A percentile compares a stretch with the other conserved stretches of the same genome.
Evolutionary conservation across 2,888 invertebrate species (phyloP).

Genomic region (Monoplex corrugatus): DNA sequence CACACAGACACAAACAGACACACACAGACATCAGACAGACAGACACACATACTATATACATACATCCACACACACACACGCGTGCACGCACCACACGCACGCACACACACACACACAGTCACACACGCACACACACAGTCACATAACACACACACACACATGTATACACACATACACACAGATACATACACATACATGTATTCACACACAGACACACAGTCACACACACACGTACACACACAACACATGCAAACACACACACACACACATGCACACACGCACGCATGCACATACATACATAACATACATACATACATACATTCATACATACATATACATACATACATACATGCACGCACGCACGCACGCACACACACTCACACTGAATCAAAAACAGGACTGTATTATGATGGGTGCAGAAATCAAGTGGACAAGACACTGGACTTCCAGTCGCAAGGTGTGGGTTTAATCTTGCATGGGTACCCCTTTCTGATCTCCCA

Average conservation of each 20-base stretch:
- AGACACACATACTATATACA: not conserved
- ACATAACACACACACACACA: not conserved
- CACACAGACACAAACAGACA: not conserved
- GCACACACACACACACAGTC: conserved; percentile 1
- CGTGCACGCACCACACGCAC: not conserved
- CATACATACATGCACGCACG: not conserved
- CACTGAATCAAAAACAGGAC: not conserved
- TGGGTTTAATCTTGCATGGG: no score
- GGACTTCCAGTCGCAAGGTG: no score
- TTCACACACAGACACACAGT: not conserved
- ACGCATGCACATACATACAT: no score
- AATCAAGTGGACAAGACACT: no score
- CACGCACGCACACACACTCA: no score
- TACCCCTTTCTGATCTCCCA: no score
- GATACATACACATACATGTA: not conserved
- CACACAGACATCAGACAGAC: not conserved
- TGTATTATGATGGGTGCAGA: no score
- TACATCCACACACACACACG: not conserved
- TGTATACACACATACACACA: not conserved
- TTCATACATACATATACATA: not conserved
- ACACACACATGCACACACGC: not conserved
- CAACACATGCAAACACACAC: conserved; percentile 17
- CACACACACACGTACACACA: conserved; percentile 9
- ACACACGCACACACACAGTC: not conserved
- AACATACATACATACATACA: not conserved